phyloP scores from a whole-genome alignment of 2,113 vertebrate genomes.

The Labeo catla region DNA sequence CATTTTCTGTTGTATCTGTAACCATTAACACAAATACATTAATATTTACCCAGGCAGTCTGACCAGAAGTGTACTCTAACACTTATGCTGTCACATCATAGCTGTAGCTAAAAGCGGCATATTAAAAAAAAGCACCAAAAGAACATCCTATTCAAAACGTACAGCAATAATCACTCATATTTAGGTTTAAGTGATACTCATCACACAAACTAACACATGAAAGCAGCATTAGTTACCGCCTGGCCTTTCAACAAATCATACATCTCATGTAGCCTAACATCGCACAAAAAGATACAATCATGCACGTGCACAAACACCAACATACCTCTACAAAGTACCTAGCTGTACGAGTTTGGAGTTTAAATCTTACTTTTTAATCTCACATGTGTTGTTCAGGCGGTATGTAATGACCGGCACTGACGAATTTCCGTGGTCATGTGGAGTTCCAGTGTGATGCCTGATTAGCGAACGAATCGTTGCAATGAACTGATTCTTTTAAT shows the following conservation, averaged over 20 bases:
- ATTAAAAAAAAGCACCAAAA: neutral
- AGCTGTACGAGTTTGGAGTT: neutral
- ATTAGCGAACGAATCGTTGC: neutral
- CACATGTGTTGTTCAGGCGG: slow-evolving; percentile 18
- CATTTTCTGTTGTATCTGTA: no score
- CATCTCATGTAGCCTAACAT: neutral
- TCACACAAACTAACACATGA: neutral
- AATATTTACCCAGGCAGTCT: neutral
- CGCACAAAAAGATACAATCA: neutral
- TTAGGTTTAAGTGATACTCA: neutral
- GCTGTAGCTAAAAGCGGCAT: neutral
- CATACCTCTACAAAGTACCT: neutral
- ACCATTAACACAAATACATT: neutral
- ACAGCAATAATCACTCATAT: neutral
- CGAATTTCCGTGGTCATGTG: slow-evolving; percentile 32
- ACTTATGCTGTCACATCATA: neutral
- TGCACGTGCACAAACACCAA: neutral
- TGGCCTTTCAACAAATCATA: slow-evolving; percentile 1
- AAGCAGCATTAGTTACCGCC: neutral
- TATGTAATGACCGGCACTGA: neutral
- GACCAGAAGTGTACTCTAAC: neutral
- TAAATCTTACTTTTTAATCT: neutral
- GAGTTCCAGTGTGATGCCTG: neutral
- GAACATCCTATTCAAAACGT: neutral
- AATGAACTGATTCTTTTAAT: neutral